Evolutionary conservation across 2,113 vertebrate genomes (phyloP).

Genomic region (Myrmophylax atrothorax): DNA sequence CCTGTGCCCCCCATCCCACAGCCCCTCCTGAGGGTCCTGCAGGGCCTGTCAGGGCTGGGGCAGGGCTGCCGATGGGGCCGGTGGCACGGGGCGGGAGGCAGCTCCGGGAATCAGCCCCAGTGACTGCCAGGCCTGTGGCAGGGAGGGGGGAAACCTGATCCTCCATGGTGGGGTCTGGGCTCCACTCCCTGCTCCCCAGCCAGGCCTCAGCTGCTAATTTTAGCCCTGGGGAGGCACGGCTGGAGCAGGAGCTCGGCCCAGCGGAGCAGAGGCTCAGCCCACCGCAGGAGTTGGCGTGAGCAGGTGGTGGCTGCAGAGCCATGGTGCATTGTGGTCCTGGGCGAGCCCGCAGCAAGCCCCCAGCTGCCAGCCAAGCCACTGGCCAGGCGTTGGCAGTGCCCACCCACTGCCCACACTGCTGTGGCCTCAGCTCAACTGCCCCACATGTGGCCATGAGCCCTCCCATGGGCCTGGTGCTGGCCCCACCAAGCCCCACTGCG

Average conservation of each 20-base stretch:
- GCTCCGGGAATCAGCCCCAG: constrained; percentile 49
- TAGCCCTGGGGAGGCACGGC: constrained; percentile 8
- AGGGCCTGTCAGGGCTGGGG: background rate
- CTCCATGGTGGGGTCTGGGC: background rate
- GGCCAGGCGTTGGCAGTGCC: background rate
- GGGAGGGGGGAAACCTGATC: constrained; percentile 47
- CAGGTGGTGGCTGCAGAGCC: background rate
- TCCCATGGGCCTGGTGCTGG: rapidly evolving
- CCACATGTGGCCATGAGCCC: rapidly evolving
- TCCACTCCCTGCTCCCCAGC: background rate
- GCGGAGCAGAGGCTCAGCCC: background rate
- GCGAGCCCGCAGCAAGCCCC: rapidly evolving
- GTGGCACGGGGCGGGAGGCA: constrained; percentile 22
- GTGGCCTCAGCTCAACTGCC: background rate
- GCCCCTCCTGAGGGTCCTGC: background rate
- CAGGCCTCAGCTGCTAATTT: constrained; percentile 11
- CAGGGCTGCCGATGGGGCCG: constrained; percentile 11
- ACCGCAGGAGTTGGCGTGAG: background rate
- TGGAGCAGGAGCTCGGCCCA: background rate
- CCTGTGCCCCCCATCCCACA: rapidly evolving
- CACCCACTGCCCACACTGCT: background rate
- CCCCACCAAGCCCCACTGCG: background rate
- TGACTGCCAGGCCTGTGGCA: constrained; percentile 39
- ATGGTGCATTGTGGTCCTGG: rapidly evolving
- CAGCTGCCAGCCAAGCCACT: background rate